These are phyloP conservation scores for Heterohyrax brucei DNA, from an alignment of 2,797 vertebrate species.

Conservation along the genomic window DNA sequence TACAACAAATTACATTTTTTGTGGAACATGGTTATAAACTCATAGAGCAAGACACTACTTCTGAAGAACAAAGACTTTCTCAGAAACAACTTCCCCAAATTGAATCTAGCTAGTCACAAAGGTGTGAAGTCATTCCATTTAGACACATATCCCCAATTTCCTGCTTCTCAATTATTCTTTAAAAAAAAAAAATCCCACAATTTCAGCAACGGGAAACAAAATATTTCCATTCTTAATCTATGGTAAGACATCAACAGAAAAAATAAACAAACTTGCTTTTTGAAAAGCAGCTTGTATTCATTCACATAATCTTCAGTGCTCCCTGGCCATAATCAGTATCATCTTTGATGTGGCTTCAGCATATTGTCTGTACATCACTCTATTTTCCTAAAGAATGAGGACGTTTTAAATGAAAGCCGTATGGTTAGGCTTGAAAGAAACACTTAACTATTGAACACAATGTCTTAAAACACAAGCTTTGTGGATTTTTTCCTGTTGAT, in stretches of 20 bases:
- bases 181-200: constrained; percentile 42
- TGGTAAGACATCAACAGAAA: constrained; percentile 49
- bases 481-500: constrained; percentile 72
- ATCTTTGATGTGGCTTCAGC: constrained; percentile 78
- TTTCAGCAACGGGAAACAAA: constrained; percentile 77
- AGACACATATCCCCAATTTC: background rate
- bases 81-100: constrained; percentile 56
- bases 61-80: constrained; percentile 68
- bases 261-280: constrained; percentile 34
- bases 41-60: constrained; percentile 57
- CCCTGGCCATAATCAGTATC: constrained; percentile 60
- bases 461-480: constrained; percentile 74
- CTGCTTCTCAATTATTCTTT: background rate
- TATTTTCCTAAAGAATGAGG: constrained; percentile 61
- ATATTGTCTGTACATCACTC: constrained; percentile 76
- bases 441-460: constrained; percentile 46
- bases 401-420: constrained; percentile 64
- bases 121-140: background rate
- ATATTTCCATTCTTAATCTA: constrained; percentile 53
- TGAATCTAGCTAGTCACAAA: constrained; percentile 54
- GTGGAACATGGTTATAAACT: constrained; percentile 42
- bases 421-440: constrained; percentile 64
- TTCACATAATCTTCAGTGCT: constrained; percentile 78
- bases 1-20: constrained; percentile 70
- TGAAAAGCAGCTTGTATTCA: constrained; percentile 79